Conservation (phyloP, 2,888 invertebrate genomes). For the Synergus japonicus region DNA sequence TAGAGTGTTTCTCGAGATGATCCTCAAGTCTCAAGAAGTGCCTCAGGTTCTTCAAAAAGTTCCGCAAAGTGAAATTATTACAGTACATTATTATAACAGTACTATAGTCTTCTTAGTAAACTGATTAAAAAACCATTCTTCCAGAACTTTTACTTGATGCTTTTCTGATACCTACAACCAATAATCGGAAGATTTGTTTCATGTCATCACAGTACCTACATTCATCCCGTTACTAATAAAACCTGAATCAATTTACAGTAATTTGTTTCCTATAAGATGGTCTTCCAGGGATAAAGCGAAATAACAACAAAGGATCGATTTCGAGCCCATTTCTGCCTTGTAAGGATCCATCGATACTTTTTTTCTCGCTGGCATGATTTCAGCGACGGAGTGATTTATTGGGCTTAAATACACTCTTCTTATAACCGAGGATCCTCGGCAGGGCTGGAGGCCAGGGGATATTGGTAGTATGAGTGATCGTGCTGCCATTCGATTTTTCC, state of each 20-base stretch:
- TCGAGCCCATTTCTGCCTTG: not conserved
- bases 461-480: slow-evolving; percentile 41
- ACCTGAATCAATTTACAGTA: too few species aligned
- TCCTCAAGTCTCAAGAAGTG: not conserved
- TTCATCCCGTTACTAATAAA: too few species aligned
- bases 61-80: not conserved
- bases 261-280: too few species aligned
- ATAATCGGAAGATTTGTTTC: too few species aligned
- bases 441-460: slow-evolving; percentile 39
- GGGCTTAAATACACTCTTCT: slow-evolving; percentile 54
- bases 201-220: too few species aligned
- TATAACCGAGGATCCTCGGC: slow-evolving; percentile 52
- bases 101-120: not conserved
- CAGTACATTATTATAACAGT: not conserved
- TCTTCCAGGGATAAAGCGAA: too few species aligned
- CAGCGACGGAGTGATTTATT: slow-evolving; percentile 54
- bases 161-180: too few species aligned
- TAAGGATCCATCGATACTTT: slow-evolving; percentile 53
- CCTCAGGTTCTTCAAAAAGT: slow-evolving; percentile 1
- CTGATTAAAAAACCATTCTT: not conserved
- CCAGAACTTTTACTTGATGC: not conserved
- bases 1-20: not conserved
- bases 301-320: slow-evolving; percentile 14
- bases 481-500: slow-evolving; percentile 45
- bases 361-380: slow-evolving; percentile 38